phyloP scores from a whole-genome alignment of 2,113 vertebrate species.

The Blennius ocellaris region DNA sequence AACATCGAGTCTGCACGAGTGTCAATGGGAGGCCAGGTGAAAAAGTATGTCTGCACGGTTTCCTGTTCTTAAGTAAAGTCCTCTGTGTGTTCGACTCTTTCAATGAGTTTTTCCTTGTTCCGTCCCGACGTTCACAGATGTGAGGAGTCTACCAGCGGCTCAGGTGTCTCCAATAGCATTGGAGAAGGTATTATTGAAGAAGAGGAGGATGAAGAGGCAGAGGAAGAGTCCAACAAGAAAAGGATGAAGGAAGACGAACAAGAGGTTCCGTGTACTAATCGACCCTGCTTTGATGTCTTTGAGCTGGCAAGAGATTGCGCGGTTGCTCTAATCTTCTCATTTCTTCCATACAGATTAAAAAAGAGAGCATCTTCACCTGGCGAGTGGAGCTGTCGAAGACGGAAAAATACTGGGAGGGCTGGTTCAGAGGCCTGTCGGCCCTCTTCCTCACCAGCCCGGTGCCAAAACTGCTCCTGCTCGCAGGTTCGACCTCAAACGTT shows the following conservation, averaged over 20 bases:
- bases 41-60: constrained; percentile 87
- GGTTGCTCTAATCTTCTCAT: not conserved
- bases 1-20: constrained; percentile 96
- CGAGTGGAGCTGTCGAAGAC: constrained; percentile 96
- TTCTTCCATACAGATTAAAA: constrained; percentile 86
- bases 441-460: constrained; percentile 94
- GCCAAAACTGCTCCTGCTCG: constrained; percentile 95
- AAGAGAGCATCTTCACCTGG: constrained; percentile 95
- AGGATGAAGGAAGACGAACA: constrained; percentile 95
- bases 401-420: constrained; percentile 98
- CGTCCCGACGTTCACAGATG: constrained; percentile 81
- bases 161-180: constrained; percentile 89
- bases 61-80: not conserved
- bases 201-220: constrained; percentile 90
- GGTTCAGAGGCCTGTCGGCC: constrained; percentile 95
- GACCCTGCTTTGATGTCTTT: not conserved
- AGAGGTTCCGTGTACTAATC: constrained; percentile 81
- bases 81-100: not conserved
- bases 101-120: not conserved
- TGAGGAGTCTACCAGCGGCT: constrained; percentile 87
- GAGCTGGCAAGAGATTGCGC: not conserved
- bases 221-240: constrained; percentile 91
- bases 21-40: constrained; percentile 97
- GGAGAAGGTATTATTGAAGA: constrained; percentile 96
- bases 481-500: constrained; percentile 82